Evolutionary conservation across 2,888 invertebrate species (phyloP).

Genomic region (Chalcis sispes): DNA sequence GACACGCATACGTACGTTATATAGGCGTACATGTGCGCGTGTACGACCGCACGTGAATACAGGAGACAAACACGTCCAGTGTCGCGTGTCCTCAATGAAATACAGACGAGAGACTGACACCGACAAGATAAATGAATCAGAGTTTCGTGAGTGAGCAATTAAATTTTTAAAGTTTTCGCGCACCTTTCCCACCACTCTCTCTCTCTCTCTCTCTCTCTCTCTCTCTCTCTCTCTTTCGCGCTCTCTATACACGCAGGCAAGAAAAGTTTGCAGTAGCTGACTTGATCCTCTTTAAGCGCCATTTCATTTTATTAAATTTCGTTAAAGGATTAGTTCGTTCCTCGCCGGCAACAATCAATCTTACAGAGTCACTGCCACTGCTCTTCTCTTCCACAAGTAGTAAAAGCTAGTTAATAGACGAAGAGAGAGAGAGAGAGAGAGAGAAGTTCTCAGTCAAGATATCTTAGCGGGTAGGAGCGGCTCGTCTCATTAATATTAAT

Average conservation of each 20-base stretch:
- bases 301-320: slow-evolving; percentile 37
- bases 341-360: slow-evolving; percentile 17
- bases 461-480: background rate
- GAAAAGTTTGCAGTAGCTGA: slow-evolving; percentile 13
- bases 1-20: no score
- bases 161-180: slow-evolving; percentile 36
- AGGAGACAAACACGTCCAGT: no score
- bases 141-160: slow-evolving; percentile 14
- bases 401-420: background rate
- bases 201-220: no score
- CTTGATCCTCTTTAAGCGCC: background rate
- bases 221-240: no score
- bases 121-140: slow-evolving; percentile 35
- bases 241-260: background rate
- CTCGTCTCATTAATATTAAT: slow-evolving; percentile 34
- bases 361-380: background rate
- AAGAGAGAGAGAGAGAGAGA: background rate
- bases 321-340: background rate
- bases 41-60: no score
- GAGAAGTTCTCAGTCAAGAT: background rate
- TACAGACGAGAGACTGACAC: background rate
- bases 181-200: no score
- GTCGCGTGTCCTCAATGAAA: no score
- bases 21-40: no score
- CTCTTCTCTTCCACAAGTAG: background rate